Evolutionary conservation across 2,797 vertebrate species (phyloP).

Genomic region (Simalia tracyae): DNA sequence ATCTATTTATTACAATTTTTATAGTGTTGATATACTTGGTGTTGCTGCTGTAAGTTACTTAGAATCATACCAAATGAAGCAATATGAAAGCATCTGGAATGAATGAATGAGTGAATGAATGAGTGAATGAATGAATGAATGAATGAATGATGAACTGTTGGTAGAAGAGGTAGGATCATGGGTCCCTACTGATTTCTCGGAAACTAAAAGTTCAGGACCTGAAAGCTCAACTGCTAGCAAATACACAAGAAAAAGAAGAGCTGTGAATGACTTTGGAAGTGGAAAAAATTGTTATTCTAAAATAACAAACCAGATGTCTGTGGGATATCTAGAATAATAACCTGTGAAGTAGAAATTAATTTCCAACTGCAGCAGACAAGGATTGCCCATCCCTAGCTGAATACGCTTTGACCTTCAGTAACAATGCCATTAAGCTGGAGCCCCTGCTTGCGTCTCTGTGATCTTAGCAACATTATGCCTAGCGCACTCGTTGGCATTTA

Average conservation of each 20-base stretch:
- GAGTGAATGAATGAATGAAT: background rate
- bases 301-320: background rate
- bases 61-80: background rate
- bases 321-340: constrained; percentile 4
- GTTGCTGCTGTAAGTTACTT: background rate
- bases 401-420: constrained; percentile 26
- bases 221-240: background rate
- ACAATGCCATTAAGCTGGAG: constrained; percentile 4
- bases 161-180: background rate
- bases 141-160: background rate
- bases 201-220: background rate
- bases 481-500: constrained; percentile 22
- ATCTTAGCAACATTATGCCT: background rate
- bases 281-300: background rate
- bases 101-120: background rate
- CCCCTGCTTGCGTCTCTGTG: constrained; percentile 12
- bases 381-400: background rate
- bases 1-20: background rate
- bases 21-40: background rate
- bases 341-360: constrained; percentile 12
- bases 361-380: constrained; percentile 2
- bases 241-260: background rate
- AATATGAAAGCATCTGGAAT: background rate
- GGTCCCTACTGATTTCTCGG: too few relatives aligned
- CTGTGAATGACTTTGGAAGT: background rate